Evolutionary conservation across 2,113 vertebrate species (phyloP).

Genomic region (Miniopterus natalensis): DNA sequence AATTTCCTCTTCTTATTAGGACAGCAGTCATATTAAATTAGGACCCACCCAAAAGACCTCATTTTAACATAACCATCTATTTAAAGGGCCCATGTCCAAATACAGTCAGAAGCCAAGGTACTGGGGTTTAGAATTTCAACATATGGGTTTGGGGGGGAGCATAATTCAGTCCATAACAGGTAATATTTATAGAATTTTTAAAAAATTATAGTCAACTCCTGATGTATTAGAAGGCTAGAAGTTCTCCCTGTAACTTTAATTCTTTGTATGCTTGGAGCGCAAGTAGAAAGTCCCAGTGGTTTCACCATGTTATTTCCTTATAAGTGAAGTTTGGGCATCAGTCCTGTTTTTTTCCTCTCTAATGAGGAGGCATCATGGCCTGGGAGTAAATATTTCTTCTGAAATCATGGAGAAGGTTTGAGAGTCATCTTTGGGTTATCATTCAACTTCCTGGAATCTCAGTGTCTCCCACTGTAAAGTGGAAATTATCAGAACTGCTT

Average conservation of each 20-base stretch:
- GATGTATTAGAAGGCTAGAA: background rate
- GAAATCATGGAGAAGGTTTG: background rate
- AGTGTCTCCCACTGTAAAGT: background rate
- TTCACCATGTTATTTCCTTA: background rate
- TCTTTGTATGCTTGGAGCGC: background rate
- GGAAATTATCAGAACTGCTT: background rate
- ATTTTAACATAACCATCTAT: slow-evolving; percentile 6
- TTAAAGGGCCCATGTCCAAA: background rate
- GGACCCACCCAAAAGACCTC: background rate
- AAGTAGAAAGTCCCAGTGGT: background rate
- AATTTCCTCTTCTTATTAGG: background rate
- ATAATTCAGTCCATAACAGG: background rate
- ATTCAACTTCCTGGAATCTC: background rate
- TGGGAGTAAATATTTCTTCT: slow-evolving; percentile 22
- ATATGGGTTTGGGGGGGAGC: background rate
- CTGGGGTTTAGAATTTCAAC: background rate
- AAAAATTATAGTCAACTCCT: background rate
- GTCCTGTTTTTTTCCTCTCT: background rate
- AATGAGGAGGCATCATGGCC: background rate
- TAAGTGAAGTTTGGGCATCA: background rate
- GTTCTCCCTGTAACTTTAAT: slow-evolving; percentile 10
- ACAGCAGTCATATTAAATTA: background rate
- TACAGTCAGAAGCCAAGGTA: background rate
- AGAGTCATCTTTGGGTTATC: background rate
- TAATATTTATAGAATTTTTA: background rate